phyloP scores from a whole-genome alignment of 2,797 vertebrate genomes.

The Takifugu ocellatus region DNA sequence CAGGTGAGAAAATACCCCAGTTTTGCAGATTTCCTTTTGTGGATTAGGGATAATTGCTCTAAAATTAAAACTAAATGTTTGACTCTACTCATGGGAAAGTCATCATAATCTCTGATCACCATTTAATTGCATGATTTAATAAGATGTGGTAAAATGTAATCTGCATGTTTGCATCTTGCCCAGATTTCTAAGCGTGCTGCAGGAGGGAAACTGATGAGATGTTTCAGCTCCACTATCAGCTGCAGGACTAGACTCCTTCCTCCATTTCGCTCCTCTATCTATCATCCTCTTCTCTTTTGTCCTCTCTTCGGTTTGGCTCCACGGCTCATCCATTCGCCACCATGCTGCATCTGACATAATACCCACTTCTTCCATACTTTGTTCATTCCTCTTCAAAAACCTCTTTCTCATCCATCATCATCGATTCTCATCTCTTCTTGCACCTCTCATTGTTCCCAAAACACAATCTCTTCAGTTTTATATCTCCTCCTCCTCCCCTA shows the following conservation, averaged over 20 bases:
- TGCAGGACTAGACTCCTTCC: background rate
- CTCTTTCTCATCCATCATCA: background rate
- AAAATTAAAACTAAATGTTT: too few relatives aligned
- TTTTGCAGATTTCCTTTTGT: too few relatives aligned
- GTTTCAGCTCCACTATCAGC: slow-evolving; percentile 4
- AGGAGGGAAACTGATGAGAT: too few relatives aligned
- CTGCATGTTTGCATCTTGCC: too few relatives aligned
- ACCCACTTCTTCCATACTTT: background rate
- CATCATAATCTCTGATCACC: too few relatives aligned
- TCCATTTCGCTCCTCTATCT: background rate
- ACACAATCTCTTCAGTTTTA: background rate
- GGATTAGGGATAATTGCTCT: too few relatives aligned
- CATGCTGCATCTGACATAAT: background rate
- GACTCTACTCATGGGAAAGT: too few relatives aligned
- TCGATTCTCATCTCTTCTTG: background rate
- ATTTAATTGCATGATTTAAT: too few relatives aligned
- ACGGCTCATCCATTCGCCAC: background rate
- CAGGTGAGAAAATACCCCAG: too few relatives aligned
- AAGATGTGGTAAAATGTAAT: too few relatives aligned
- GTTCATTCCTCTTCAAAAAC: background rate
- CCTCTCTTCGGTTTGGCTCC: background rate
- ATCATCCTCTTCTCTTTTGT: background rate
- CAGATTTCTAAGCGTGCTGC: too few relatives aligned
- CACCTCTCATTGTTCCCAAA: background rate
- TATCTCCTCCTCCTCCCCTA: background rate